Evolutionary conservation across 2,797 vertebrate genomes (phyloP).

Genomic region (Pyrocephalus nanus): DNA sequence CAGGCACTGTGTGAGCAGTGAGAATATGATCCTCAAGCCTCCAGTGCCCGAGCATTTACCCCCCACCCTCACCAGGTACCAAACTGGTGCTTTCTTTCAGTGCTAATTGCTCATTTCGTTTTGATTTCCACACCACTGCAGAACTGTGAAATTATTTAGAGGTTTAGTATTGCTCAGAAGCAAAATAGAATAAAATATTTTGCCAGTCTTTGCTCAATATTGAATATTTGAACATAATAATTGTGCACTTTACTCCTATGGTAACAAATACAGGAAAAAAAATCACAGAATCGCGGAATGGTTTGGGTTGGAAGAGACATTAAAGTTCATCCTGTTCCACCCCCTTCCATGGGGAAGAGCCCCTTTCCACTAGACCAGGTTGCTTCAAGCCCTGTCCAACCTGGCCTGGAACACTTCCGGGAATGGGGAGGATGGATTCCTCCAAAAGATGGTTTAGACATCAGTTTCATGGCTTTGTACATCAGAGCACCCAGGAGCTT

Average conservation of each 20-base stretch:
- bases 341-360: background rate
- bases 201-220: background rate
- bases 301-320: background rate
- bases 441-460: background rate
- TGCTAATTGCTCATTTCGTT: fast-evolving
- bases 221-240: background rate
- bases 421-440: background rate
- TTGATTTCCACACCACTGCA: background rate
- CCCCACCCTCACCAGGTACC: background rate
- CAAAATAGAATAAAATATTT: background rate
- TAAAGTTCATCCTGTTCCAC: background rate
- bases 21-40: background rate
- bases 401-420: background rate
- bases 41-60: background rate
- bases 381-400: background rate
- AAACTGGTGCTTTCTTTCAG: background rate
- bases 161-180: background rate
- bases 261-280: background rate
- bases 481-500: background rate
- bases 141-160: background rate
- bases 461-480: background rate
- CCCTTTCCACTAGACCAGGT: background rate
- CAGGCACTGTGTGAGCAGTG: background rate
- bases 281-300: background rate
- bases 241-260: background rate